Base-by-base conservation (phyloP, 2,113 vertebrate genomes). In the Malurus elegans region DNA sequence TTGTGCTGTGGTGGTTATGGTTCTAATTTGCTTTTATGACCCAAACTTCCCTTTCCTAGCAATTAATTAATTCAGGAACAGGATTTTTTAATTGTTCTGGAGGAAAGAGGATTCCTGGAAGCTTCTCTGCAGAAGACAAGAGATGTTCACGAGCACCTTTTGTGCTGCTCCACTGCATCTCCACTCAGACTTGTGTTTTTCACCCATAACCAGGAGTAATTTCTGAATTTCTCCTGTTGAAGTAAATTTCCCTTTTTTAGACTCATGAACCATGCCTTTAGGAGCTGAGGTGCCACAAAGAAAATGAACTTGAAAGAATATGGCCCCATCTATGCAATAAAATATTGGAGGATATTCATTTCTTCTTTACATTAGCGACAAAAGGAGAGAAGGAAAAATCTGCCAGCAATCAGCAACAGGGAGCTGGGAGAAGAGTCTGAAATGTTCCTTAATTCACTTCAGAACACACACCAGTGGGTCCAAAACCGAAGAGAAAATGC, bases 1-100 rank as follows among this genome's bases (percentile, higher is more conserved):
- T 78, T 50, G 34, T 38, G 48, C 2, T 15, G 6, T 4, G 16
- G 12, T 60, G 61, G 24, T 36, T 45, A 60, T 45, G 62, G 40
- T 48, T 88, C 86, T 50, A 58, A 51, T 83, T 88, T 80, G 70
- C 40, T 89, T 86, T 74, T 61, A 92, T 57, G 89, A 65, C 18
- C 31, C 75, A 58, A 84, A 69, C 7, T 79, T 75, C 61, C 24
- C 19, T 34, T 61, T 61, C 51, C 48, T 53, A 42, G 23, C 38
- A 84, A 79, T 38, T 85, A 91, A 91, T 81, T 61, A 57, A 76
- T 88, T 80, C 87, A 86, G 48, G 26, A 78, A 28, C 12, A 56
- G 58, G 34, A 79, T 47, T 79, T 82, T 79, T 53, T 10, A 28
- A 12, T 36, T 88, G 40, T 86, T 6, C 74, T 42, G 74, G 40